Base-by-base conservation (phyloP, 2,113 vertebrate species). In the Gavia stellata region DNA sequence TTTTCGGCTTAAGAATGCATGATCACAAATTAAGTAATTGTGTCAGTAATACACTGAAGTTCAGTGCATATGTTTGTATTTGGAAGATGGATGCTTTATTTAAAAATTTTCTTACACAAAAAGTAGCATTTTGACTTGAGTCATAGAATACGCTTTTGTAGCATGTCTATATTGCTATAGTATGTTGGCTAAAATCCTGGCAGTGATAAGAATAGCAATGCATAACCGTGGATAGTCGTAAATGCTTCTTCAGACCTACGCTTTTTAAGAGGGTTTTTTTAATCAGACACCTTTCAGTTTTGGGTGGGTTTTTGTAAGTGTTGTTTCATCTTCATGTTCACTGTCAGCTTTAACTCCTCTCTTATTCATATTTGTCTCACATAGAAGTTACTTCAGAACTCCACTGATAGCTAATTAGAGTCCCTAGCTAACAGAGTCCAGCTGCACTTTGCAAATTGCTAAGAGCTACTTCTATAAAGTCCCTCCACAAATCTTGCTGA, bases 91-190 rank as follows among this genome's bases (percentile, higher is more conserved):
- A n/a, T 63, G 19, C 23, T 56, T 88, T 72, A 21, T 34, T 72
- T 61, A 55, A 53, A 62, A 44, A 5, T 31, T 49, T 89, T 84
- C 61, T 50, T 49, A 14, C 7, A 44, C 24, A 15, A 34, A 80
- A 92, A 49, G 17, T 67, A 77, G 6, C 12, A 49, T 91, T 94
- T 92, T 86, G 28, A 81, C 45, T 81, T 28, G 7, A 66, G 7
- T 77, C 33, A 23, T 19, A 16, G 11, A 70, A 44, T 38, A 28
- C 0, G 0, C 36, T 88, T 65, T 34, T 68, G 12, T 53, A 40
- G 31, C 14, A 3, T 83, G 42, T 81, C 40, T 81, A 0, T 52
- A 40, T 47, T 75, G 34, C 40, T 16, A 4, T 3, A 21, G 24
- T 50, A n/a, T 42, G 19, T 59, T 75, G 33, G 23, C 31, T 86